phyloP scores from a whole-genome alignment of 2,113 vertebrate genomes.

The Phylloscopus whistleri region DNA sequence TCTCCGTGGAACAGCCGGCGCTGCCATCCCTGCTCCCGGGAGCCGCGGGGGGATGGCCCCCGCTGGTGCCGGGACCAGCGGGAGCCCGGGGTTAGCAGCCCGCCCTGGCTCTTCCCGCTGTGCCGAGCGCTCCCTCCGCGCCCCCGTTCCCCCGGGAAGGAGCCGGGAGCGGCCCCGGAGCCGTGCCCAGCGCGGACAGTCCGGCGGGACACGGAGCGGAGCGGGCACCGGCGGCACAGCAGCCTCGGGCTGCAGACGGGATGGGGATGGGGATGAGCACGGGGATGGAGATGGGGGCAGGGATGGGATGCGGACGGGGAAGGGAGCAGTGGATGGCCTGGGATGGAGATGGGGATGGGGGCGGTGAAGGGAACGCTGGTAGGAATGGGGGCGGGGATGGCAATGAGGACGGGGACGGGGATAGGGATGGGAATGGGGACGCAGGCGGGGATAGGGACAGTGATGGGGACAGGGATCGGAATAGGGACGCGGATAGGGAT shows the following conservation, averaged over 20 bases:
- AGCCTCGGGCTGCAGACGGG: rapidly evolving
- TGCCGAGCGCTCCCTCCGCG: rapidly evolving
- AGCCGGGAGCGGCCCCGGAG: neutral
- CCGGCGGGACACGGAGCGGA: neutral
- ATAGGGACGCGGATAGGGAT: no score
- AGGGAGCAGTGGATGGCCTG: neutral
- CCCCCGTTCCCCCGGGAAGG: no score
- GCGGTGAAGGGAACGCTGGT: neutral
- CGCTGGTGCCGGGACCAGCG: rapidly evolving
- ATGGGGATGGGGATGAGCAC: rapidly evolving
- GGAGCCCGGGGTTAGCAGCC: neutral
- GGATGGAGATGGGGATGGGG: no score
- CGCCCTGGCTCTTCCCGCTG: rapidly evolving
- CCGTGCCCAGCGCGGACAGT: neutral
- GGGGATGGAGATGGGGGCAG: no score
- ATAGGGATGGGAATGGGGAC: no score
- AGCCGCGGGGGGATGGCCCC: neutral
- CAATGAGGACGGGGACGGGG: no score
- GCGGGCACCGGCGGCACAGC: neutral
- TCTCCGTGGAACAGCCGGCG: rapidly evolving
- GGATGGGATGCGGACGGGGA: neutral
- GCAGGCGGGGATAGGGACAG: no score
- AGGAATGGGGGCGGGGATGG: no score
- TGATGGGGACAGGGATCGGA: no score
- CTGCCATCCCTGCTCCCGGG: neutral